Base-by-base conservation (phyloP, 2,888 invertebrate genomes). In the Apodemia mormo region DNA sequence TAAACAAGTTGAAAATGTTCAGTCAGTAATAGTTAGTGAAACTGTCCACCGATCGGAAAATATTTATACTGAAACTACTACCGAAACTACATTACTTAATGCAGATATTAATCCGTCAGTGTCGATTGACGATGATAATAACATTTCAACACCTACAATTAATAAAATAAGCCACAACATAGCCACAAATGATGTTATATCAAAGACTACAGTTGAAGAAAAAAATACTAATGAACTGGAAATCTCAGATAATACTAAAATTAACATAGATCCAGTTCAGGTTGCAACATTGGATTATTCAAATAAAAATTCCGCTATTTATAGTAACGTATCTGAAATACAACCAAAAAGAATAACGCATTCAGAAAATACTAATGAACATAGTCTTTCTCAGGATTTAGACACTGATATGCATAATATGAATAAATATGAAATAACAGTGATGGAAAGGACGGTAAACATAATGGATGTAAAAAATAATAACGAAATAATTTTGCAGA, bases 261-360 rank as follows among this genome's bases (percentile, higher is more conserved):
- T 6, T 61, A 61, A 12, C 5, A 61, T 61, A 12, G 58, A 61
- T 30, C 58, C 58, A 12, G 58, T 61, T 12, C 58, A 33, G 6
- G 58, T 33, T 12, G 58, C 33, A 33, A 61, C 58, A 33, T 33
- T 61, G 8, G 12, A 61, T 14, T 61, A 33, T 61, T 33, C 58
- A 33, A 33, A 61, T 10, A 30, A 33, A 3, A 33, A 61, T 29
- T 61, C 33, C 14, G 58, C 58, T 30, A 61, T 61, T 12, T 61
- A 33, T 12, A 61, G 58, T 61, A 30, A 61, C 14, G 58, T 61
- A 14, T 61, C 58, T 30, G 58, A 33, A 61, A 33, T 61, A 61
- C 58, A 61, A 61, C 58, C 33, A 61, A 61, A 4, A 12, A 61
- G 58, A 30, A 4, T 33, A 14, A 33, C 33, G 58, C 58, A 61